Evolutionary conservation across 2,888 invertebrate species (phyloP).

Genomic region (Sarcophaga caerulescens): DNA sequence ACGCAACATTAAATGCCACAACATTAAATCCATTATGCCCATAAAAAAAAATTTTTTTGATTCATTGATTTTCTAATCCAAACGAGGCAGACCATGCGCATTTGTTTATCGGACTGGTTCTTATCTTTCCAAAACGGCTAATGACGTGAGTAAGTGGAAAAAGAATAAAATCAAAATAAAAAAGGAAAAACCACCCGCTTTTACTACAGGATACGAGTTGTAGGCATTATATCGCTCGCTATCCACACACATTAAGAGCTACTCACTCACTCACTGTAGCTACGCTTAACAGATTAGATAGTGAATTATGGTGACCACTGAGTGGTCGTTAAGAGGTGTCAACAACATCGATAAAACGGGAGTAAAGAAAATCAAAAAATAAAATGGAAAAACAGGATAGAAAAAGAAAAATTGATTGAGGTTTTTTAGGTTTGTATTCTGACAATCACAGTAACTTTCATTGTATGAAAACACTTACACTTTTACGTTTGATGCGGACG

Average conservation of each 20-base stretch:
- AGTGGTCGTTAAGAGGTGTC: constrained; percentile 31
- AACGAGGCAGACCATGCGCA: neutral
- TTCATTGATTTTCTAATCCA: neutral
- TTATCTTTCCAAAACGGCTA: neutral
- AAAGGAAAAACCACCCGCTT: too few relatives aligned
- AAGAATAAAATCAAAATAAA: too few relatives aligned
- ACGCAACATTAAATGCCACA: neutral
- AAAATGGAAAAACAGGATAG: neutral
- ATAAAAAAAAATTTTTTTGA: neutral
- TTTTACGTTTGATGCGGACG: neutral
- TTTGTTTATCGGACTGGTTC: neutral
- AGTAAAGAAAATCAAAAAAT: too few relatives aligned
- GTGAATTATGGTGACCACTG: neutral
- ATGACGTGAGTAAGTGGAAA: neutral
- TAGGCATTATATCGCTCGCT: too few relatives aligned
- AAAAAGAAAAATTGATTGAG: constrained; percentile 17
- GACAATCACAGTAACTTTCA: neutral
- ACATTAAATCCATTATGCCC: neutral
- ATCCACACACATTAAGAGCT: too few relatives aligned
- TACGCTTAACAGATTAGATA: neutral
- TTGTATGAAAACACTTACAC: neutral
- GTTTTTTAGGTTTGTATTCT: constrained; percentile 32
- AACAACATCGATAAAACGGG: constrained; percentile 16
- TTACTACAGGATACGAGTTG: too few relatives aligned
- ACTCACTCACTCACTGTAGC: neutral